These are phyloP conservation scores for Megathymus violae DNA, from an alignment of 1,140 invertebrate genomes.

Conservation along the genomic window DNA sequence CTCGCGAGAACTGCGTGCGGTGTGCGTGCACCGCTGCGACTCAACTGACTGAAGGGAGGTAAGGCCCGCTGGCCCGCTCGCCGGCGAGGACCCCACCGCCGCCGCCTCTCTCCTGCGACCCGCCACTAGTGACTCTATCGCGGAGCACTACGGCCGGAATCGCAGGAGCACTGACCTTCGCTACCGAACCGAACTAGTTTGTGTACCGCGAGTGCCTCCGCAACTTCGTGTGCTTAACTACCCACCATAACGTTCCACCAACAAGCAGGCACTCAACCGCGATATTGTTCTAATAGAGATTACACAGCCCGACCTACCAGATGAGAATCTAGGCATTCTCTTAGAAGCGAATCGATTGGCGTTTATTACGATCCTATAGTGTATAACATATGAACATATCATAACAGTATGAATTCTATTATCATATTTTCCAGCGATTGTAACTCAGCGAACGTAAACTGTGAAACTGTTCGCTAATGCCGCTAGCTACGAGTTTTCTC, in stretches of 20 bases:
- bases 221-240: conserved; percentile 55
- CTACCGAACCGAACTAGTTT: conserved; percentile 57
- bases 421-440: conserved; percentile 1
- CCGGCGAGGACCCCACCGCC: conserved; percentile 72
- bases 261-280: conserved; percentile 17
- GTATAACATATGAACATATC: no score
- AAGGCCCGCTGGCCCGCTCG: conserved; percentile 61
- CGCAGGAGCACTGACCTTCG: conserved; percentile 77
- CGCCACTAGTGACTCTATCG: conserved; percentile 73
- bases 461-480: conserved; percentile 19
- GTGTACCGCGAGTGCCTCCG: conserved; percentile 54
- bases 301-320: background rate
- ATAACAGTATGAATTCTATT: background rate
- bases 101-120: conserved; percentile 68
- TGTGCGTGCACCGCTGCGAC: conserved; percentile 80
- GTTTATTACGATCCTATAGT: no score
- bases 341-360: background rate
- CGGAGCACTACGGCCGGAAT: conserved; percentile 71
- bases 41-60: conserved; percentile 70
- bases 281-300: conserved; percentile 3
- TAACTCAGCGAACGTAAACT: conserved; percentile 19
- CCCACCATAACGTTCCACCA: conserved; percentile 31
- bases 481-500: conserved; percentile 33
- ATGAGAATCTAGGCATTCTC: background rate
- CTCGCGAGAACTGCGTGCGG: conserved; percentile 82